Conservation (phyloP, 2,888 invertebrate species). For the Andrena haemorrhoa region DNA sequence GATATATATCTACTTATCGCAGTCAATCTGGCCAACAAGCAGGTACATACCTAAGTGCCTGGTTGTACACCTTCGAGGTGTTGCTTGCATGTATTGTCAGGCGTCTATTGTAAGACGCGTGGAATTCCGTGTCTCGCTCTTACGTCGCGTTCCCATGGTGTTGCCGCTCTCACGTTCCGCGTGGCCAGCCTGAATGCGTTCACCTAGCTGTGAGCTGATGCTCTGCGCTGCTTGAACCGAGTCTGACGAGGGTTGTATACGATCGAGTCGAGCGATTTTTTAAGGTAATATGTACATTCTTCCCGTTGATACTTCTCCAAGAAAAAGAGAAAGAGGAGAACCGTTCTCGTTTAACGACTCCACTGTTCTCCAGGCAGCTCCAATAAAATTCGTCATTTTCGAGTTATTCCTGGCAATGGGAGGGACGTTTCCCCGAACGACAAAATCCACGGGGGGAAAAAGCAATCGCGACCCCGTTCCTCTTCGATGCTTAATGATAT, state of each 20-base stretch:
- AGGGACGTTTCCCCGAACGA: slow-evolving; percentile 9
- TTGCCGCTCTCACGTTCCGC: slow-evolving; percentile 47
- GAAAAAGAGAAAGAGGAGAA: not conserved
- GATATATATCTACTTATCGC: not conserved
- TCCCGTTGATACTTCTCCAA: no score
- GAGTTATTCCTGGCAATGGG: not conserved
- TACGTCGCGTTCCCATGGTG: slow-evolving; percentile 51
- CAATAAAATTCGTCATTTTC: not conserved
- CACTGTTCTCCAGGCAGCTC: not conserved
- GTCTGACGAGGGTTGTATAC: not conserved
- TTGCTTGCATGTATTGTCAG: slow-evolving; percentile 6
- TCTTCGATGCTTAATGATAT: slow-evolving; percentile 51
- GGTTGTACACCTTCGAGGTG: slow-evolving; percentile 27
- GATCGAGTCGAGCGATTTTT: not conserved
- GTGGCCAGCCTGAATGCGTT: slow-evolving; percentile 33
- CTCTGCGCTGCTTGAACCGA: not conserved
- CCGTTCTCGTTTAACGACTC: no score
- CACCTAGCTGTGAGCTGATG: slow-evolving; percentile 6
- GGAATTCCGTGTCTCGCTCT: slow-evolving; percentile 52
- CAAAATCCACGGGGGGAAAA: not conserved
- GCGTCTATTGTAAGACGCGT: slow-evolving; percentile 32
- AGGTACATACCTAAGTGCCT: slow-evolving; percentile 23
- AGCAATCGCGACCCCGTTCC: not conserved
- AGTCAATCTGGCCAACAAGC: slow-evolving; percentile 20
- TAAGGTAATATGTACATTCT: no score